Base-by-base conservation (phyloP, 2,797 vertebrate species). In the Thalassophryne amazonica region DNA sequence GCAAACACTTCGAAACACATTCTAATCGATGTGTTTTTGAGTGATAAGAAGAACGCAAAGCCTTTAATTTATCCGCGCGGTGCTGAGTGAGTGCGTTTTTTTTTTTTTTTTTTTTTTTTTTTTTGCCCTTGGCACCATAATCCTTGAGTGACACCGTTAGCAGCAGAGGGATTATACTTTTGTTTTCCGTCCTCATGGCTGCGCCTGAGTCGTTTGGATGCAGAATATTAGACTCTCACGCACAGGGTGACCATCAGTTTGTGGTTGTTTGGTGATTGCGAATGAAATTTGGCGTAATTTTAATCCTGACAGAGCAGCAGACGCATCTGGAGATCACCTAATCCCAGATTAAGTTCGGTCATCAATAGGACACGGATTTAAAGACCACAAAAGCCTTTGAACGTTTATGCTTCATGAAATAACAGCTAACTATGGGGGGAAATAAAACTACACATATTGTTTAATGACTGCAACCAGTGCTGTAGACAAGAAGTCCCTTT, bases 101-200 rank as follows among this genome's bases (percentile, higher is more conserved):
- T n/a, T n/a, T 82, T 84, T 29, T 80, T 82, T 38, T 59, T 63
- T 68, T 65, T 12, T 82, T 84, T 29, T 80, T 82, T 38, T 59
- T 63, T 68, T 65, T 12, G 11, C 40, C 63, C 64, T 56, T 51
- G 67, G 57, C 64, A 54, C 64, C n/a, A 41, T 90, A 90, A 90
- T 90, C 89, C 88, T 54, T 76, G 81, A 88, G 74, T 89, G 83
- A 87, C 87, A 88, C 86, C 73, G 85, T 85, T 84, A 74, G 65
- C 69, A 58, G 71, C 65, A 24, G 56, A 64, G 60, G 83, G 87
- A 88, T 89, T 90, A 89, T 80, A 71, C 74, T 86, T 84, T 59
- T 85, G 77, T 81, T 84, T 78, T 81, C 60, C 69, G 54, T 52
- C 79, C 74, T 58, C 60, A 39, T 49, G 23, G 73, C 49, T 76